These are phyloP conservation scores for Falcunculus frontatus DNA, from an alignment of 2,113 vertebrate genomes.

Conservation along the genomic window DNA sequence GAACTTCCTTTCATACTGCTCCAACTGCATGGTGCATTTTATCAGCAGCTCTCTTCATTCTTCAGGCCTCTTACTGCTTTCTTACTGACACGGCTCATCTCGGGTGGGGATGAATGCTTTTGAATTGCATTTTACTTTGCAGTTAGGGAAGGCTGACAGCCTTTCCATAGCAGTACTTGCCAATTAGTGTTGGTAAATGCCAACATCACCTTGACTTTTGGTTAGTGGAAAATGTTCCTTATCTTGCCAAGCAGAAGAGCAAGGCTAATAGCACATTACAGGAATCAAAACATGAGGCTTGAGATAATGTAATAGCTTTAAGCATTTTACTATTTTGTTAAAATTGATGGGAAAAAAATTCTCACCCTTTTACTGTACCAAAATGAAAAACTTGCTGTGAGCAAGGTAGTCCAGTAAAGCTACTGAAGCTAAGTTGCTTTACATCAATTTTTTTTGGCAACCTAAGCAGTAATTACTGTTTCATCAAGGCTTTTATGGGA, in stretches of 20 bases:
- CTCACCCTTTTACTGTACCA: background rate
- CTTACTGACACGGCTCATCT: background rate
- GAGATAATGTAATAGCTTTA: background rate
- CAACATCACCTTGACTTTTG: background rate
- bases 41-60: background rate
- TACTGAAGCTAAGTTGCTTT: background rate
- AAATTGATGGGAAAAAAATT: background rate
- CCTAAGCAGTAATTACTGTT: constrained; percentile 18
- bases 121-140: background rate
- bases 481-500: background rate
- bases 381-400: background rate
- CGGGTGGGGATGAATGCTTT: background rate
- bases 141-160: background rate
- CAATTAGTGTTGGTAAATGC: background rate
- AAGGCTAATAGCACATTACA: background rate
- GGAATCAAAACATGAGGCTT: background rate
- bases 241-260: constrained; percentile 5
- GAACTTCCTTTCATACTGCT: background rate
- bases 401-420: background rate
- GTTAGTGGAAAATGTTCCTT: background rate
- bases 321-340: background rate
- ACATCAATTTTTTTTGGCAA: background rate
- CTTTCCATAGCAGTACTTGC: background rate
- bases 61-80: background rate
- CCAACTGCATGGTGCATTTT: background rate